Evolutionary conservation across 1,140 invertebrate species (phyloP).

Genomic region (Subanguina moxae): DNA sequence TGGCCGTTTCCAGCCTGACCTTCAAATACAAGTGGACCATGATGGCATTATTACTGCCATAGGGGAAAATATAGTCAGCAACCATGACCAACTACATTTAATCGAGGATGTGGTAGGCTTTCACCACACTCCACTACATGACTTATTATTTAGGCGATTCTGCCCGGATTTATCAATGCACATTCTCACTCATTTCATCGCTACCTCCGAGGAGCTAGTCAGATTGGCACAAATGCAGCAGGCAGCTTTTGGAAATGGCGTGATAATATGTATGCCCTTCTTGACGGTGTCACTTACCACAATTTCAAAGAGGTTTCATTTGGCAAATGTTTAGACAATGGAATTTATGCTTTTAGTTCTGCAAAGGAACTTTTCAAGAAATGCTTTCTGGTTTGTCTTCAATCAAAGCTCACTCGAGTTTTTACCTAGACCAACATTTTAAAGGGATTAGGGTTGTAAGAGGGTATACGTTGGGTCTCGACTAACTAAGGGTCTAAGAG

Average conservation of each 20-base stretch:
- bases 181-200: conserved; percentile 58
- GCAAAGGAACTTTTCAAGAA: conserved; percentile 49
- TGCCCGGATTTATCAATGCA: conserved; percentile 56
- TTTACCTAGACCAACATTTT: too few species aligned
- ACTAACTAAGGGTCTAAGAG: too few species aligned
- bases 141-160: conserved; percentile 27
- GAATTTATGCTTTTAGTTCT: conserved; percentile 43
- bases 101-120: not conserved
- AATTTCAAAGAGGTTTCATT: conserved; percentile 44
- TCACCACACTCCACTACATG: not conserved
- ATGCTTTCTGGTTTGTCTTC: conserved; percentile 34
- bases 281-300: conserved; percentile 42
- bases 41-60: conserved; percentile 22
- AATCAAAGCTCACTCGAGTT: too few species aligned
- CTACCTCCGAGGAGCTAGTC: conserved; percentile 41
- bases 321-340: not conserved
- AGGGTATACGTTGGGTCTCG: too few species aligned
- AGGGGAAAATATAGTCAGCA: conserved; percentile 3
- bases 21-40: conserved; percentile 5
- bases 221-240: conserved; percentile 41
- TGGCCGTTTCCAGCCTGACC: conserved; percentile 12
- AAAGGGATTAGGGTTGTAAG: too few species aligned
- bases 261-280: conserved; percentile 53
- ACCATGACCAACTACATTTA: not conserved
- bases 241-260: conserved; percentile 57